Percentiles rank a stretch among this genome's conserved stretches.
Conservation (phyloP, 2,888 invertebrate species). For the Quadroppia sp. region DNA sequence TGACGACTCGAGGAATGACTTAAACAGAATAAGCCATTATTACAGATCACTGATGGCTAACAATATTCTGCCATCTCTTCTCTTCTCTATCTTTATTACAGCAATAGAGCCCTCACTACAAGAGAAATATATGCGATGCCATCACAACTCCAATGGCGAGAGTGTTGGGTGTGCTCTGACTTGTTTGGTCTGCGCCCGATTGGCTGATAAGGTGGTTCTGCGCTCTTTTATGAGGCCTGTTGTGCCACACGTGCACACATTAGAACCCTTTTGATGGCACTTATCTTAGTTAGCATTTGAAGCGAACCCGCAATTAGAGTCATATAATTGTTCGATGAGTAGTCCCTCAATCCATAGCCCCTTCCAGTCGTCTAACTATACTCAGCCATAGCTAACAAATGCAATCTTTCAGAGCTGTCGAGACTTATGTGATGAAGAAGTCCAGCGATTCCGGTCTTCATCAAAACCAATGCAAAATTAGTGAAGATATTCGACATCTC, state of each 20-base stretch:
- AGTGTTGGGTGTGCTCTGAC: conserved; percentile 1
- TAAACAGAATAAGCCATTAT: conserved; percentile 8
- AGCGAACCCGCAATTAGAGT: conserved; percentile 19
- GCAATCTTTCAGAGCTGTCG: conserved; percentile 6
- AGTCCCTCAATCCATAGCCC: not conserved
- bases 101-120: conserved; percentile 2
- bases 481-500: conserved; percentile 15
- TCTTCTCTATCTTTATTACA: conserved; percentile 12
- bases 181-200: not conserved
- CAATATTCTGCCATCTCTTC: not conserved
- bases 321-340: conserved; percentile 27
- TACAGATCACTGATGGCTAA: conserved; percentile 18
- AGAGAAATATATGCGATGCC: not conserved
- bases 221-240: not conserved
- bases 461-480: not conserved
- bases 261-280: conserved; percentile 26
- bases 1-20: not conserved
- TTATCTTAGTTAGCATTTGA: conserved; percentile 22
- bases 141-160: not conserved
- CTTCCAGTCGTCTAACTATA: not conserved
- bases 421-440: conserved; percentile 1
- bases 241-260: conserved; percentile 25
- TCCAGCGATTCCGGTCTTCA: not conserved
- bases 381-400: not conserved
- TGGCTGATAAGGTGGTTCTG: not conserved